A percentile compares a stretch with the other conserved stretches of the same genome.
Evolutionary conservation across 2,113 vertebrate genomes (phyloP).

Genomic region (Zapus hudsonius): DNA sequence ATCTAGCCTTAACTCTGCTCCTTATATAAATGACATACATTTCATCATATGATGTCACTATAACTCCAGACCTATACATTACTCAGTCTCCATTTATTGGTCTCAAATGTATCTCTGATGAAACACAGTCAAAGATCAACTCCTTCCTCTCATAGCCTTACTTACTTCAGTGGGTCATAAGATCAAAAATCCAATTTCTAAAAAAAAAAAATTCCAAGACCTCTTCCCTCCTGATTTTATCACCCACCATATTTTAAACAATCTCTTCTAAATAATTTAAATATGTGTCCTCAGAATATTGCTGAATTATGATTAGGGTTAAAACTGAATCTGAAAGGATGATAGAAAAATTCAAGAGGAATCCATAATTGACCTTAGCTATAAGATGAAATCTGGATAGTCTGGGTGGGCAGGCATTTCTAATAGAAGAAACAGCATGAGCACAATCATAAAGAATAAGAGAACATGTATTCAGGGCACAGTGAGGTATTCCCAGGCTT

Average conservation of each 20-base stretch:
- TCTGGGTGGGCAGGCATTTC: not conserved
- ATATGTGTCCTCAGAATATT: not conserved
- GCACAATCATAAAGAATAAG: not conserved
- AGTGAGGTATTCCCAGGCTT: not conserved
- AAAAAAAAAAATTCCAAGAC: not conserved
- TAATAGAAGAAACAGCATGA: not conserved
- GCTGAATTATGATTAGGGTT: not conserved
- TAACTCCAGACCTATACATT: not conserved
- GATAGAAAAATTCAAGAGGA: constrained; percentile 1
- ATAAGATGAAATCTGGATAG: not conserved
- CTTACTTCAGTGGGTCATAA: not conserved
- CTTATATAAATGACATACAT: not conserved
- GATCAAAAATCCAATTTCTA: not conserved
- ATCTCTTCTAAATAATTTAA: not conserved
- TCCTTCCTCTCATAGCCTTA: not conserved
- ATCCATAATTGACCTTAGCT: not conserved
- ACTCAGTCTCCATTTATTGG: not conserved
- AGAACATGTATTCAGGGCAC: not conserved
- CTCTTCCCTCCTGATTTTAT: not conserved
- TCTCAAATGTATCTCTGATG: not conserved
- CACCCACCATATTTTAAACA: not conserved
- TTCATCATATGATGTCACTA: not conserved
- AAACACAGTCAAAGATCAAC: not conserved
- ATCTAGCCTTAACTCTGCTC: not conserved
- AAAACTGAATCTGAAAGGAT: constrained; percentile 30